Base-by-base conservation (phyloP, 2,888 invertebrate genomes). In the Philonicus albiceps region DNA sequence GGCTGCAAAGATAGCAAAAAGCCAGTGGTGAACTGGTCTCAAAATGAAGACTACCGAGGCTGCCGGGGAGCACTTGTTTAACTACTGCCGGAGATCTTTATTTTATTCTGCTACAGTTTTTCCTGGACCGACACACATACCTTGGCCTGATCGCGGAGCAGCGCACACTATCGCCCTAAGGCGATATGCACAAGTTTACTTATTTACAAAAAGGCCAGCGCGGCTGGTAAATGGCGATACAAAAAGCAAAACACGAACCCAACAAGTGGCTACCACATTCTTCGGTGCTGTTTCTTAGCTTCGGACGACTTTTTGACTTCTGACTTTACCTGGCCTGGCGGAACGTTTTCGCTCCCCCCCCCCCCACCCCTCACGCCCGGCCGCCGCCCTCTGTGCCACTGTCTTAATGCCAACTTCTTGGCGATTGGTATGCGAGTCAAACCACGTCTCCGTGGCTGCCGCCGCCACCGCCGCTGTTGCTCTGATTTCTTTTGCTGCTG, bases 251-350 rank as follows among this genome's bases (percentile, higher is more conserved):
- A 89, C 88, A 88, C 86, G 88, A 89, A 87, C 87, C 88, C 88
- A 88, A 89, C 89, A 88, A 88, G 88, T 87, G 87, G 89, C 88
- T 89, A 89, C 89, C 88, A 88, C 89, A 89, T 89, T 89, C 89
- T 88, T 88, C 78, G 85, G 75, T 86, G 88, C 86, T 89, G 89
- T 89, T 88, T 86, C 84, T 86, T 86, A 87, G 88, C 87, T 80
- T 87, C 85, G 88, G 86, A 88, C 88, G 87, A 89, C 88, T 88
- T 89, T 89, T 89, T 89, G 89, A 89, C 89, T 89, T 88, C 88
- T 88, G 88, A 89, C 88, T 89, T 89, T 85, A 87, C 88, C 85
- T 87, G 85, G 87, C 87, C 87, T 88, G 84, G 81, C 85, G 87
- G 86, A 73, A 84, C 73, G 40, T 34, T 83, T 80, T 84, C 73